These are phyloP conservation scores for Panthera tigris DNA, from an alignment of 2,113 vertebrate genomes.

Conservation along the genomic window DNA sequence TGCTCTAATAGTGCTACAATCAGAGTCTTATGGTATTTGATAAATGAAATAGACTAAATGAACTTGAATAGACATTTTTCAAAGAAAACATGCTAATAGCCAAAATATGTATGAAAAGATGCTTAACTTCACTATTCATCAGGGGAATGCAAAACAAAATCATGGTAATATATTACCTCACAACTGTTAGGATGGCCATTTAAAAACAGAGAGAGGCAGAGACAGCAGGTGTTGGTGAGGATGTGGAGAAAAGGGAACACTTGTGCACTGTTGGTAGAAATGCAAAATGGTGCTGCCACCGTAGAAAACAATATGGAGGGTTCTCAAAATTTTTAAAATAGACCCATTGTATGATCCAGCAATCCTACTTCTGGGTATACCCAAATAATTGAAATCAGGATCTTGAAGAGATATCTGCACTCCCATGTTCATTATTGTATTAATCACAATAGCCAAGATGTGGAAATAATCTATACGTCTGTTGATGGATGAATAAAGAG, in stretches of 20 bases:
- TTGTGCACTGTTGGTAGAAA: neutral
- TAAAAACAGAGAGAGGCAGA: neutral
- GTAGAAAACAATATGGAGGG: neutral
- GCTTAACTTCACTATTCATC: neutral
- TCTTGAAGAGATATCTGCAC: neutral
- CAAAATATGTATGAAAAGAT: neutral
- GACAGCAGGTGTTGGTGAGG: neutral
- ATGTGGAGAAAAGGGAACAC: neutral
- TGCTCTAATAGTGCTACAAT: neutral
- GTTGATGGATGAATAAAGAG: neutral
- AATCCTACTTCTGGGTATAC: neutral
- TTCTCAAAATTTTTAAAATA: neutral
- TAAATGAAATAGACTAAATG: neutral
- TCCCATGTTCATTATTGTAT: neutral
- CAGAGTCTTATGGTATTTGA: neutral
- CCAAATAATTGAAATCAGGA: neutral
- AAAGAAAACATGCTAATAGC: neutral
- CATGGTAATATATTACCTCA: neutral
- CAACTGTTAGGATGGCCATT: neutral
- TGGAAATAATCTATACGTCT: neutral
- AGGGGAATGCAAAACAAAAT: neutral
- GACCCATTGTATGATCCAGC: neutral
- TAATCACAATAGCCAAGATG: neutral
- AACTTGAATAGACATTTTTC: neutral
- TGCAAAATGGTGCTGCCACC: neutral